Base-by-base conservation (phyloP, 1,140 invertebrate genomes). In the Halesus radiatus region DNA sequence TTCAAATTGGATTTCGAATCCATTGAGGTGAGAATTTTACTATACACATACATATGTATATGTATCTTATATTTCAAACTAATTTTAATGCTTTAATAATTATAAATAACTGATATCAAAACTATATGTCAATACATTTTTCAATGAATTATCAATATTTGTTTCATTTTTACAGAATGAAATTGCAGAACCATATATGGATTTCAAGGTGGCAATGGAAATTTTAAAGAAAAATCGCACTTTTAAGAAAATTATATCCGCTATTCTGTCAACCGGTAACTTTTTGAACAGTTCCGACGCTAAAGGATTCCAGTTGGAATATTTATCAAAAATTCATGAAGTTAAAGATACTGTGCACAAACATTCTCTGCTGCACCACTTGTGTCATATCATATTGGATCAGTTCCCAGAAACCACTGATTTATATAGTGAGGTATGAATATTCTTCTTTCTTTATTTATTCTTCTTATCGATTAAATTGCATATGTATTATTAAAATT, bases 261-360 rank as follows among this genome's bases (percentile, higher is more conserved):
- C 97, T 22, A 91, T 99, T 56, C 90, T 99, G 52, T 96, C 96
- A 52, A 96, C 99, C 83, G 98, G 98, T 80, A 99, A 98, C 88
- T 99, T 99, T 88, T 92, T 99, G 32, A 99, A 99, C 89, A 97
- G 98, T 78, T 94, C 93, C 84, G 95, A 97, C 86, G 95, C 96
- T 15, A 98, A 98, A 91, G 99, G 98, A 29, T 99, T 99, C 89
- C 97, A 98, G 88, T 93, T 99, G 83, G 98, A 99, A 85, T 99
- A 99, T 88, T 90, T 99, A 83, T 92, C 97, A 60, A 99, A 99
- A 92, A 97, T 99, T 84, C 97, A 98, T 84, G 99, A 99, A 92
- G 98, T 99, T 1, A 99, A 99, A 90, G 98, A 99, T 88, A 99
- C 98, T 0, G 97, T 99, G 29, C 97, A 99, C 88, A 99, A 99